Evolutionary conservation across 2,113 vertebrate genomes (phyloP).

Genomic region (Chrysochloris asiatica): DNA sequence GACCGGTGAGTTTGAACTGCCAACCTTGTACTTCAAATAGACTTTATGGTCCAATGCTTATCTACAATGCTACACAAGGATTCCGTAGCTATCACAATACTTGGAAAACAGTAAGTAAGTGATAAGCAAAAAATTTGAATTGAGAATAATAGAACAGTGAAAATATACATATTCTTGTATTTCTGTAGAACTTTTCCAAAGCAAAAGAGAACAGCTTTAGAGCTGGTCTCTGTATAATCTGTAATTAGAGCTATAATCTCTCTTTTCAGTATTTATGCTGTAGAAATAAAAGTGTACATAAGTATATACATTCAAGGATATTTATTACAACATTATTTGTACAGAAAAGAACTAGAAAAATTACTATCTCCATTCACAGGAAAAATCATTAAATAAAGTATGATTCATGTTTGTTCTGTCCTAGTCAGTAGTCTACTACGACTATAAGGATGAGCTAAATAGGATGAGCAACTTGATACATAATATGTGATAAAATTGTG

Average conservation of each 20-base stretch:
- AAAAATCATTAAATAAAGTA: neutral
- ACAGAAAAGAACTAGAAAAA: slow-evolving; percentile 23
- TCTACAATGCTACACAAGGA: too few relatives aligned
- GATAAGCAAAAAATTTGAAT: too few relatives aligned
- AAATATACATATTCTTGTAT: neutral
- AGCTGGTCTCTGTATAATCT: neutral
- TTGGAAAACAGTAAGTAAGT: neutral
- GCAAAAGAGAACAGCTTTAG: neutral
- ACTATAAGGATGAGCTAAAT: too few relatives aligned
- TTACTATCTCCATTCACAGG: neutral
- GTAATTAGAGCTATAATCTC: neutral
- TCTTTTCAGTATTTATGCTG: neutral
- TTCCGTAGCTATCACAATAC: neutral
- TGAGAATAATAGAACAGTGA: neutral
- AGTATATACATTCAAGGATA: neutral
- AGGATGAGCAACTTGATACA: too few relatives aligned
- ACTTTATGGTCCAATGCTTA: too few relatives aligned
- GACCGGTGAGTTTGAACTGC: too few relatives aligned
- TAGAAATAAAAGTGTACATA: neutral
- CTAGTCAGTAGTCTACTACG: too few relatives aligned
- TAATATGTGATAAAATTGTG: too few relatives aligned
- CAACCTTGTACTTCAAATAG: too few relatives aligned
- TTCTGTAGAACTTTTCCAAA: neutral
- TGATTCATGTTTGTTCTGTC: too few relatives aligned
- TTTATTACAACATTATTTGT: slow-evolving; percentile 1